Percentiles rank a stretch among this genome's conserved stretches.
These are phyloP conservation scores for Habroteleia sp. DNA, from an alignment of 2,888 invertebrate genomes.

Conservation along the genomic window DNA sequence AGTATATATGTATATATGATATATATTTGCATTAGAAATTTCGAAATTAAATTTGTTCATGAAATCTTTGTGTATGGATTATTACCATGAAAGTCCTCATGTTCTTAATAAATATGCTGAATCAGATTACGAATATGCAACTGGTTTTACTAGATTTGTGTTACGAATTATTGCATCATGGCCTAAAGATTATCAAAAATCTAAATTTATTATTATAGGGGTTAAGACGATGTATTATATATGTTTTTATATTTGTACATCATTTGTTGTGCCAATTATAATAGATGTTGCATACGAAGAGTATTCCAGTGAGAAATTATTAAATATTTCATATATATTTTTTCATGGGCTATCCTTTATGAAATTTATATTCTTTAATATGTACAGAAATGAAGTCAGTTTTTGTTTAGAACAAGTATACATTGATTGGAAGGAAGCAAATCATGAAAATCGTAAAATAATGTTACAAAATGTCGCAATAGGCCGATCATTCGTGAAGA, in stretches of 20 bases:
- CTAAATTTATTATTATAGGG: background rate
- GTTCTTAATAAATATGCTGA: no score
- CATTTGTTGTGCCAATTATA: constrained; percentile 6
- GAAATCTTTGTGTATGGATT: no score
- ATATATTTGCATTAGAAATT: no score
- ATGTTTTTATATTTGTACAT: background rate
- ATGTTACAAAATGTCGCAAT: constrained; percentile 11
- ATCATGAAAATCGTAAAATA: constrained; percentile 13
- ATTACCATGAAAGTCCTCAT: no score
- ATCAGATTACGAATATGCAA: constrained; percentile 7
- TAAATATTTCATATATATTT: background rate
- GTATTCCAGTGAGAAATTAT: no score
- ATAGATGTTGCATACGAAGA: background rate
- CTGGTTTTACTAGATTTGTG: background rate
- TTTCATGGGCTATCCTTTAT: constrained; percentile 1
- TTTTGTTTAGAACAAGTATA: constrained; percentile 18
- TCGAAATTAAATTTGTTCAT: no score
- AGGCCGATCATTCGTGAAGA: constrained; percentile 4
- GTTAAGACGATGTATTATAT: background rate
- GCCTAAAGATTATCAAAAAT: constrained; percentile 8
- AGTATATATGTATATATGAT: no score
- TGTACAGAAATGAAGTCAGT: background rate
- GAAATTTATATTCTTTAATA: constrained; percentile 5
- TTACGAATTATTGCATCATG: constrained; percentile 13
- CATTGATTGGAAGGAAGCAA: constrained; percentile 21